Evolutionary conservation across 2,797 vertebrate genomes (phyloP).

Genomic region (Trachurus trachurus): DNA sequence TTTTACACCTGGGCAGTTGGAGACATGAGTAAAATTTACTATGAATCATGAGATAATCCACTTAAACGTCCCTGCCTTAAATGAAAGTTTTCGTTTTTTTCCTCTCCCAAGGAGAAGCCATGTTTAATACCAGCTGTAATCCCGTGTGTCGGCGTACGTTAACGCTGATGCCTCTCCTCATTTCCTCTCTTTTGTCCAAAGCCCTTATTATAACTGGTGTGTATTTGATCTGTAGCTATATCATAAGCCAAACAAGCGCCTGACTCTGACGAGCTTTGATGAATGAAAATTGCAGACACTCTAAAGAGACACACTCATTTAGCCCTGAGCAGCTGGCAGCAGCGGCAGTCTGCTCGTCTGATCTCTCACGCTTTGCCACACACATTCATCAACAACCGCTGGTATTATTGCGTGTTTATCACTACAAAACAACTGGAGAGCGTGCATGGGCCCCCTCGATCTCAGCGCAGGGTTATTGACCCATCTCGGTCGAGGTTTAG

Average conservation of each 20-base stretch:
- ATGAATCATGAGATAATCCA: slow-evolving; percentile 45
- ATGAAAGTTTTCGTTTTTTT: slow-evolving; percentile 27
- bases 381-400: slow-evolving; percentile 61
- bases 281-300: slow-evolving; percentile 72
- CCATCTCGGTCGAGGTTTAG: slow-evolving; percentile 38
- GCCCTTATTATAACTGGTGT: slow-evolving; percentile 62
- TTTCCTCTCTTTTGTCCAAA: slow-evolving; percentile 75
- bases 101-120: slow-evolving; percentile 30
- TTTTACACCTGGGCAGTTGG: slow-evolving; percentile 13
- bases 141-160: slow-evolving; percentile 48
- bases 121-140: slow-evolving; percentile 60
- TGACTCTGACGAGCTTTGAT: slow-evolving; percentile 68
- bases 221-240: slow-evolving; percentile 77
- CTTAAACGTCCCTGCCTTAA: slow-evolving; percentile 21
- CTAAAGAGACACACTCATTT: slow-evolving; percentile 63
- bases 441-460: neutral
- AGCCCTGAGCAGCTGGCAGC: slow-evolving; percentile 72
- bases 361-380: slow-evolving; percentile 71
- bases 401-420: slow-evolving; percentile 57
- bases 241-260: slow-evolving; percentile 73
- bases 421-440: slow-evolving; percentile 45
- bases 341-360: slow-evolving; percentile 61
- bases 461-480: slow-evolving; percentile 38
- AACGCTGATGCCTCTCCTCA: slow-evolving; percentile 49
- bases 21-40: slow-evolving; percentile 34